These are phyloP conservation scores for Tuta absoluta DNA, from an alignment of 2,888 invertebrate genomes.

Conservation along the genomic window DNA sequence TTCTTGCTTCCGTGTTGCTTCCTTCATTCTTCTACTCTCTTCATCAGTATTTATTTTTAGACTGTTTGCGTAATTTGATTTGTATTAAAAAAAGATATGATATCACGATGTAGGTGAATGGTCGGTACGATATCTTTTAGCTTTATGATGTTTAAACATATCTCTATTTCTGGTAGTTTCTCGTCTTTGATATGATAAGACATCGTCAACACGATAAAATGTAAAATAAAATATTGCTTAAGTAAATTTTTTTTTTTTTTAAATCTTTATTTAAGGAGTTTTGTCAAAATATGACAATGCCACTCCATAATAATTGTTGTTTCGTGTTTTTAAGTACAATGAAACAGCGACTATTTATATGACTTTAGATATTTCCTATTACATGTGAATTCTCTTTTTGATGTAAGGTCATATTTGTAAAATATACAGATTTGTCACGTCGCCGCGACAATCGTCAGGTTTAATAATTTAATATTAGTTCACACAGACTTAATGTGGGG, in stretches of 20 bases:
- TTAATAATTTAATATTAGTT: no score
- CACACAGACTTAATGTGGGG: no score
- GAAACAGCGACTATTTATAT: background rate
- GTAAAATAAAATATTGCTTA: background rate
- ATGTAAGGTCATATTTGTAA: background rate
- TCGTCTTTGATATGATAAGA: background rate
- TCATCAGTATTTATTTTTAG: conserved; percentile 1
- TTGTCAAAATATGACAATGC: no score
- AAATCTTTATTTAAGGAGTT: background rate
- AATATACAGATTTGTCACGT: no score
- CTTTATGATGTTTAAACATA: background rate
- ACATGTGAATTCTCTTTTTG: background rate
- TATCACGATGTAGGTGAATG: conserved; percentile 9
- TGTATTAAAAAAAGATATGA: background rate
- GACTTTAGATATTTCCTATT: background rate
- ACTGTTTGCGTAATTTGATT: background rate
- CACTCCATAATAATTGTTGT: no score
- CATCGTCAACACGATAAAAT: background rate
- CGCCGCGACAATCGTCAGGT: no score
- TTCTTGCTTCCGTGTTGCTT: background rate
- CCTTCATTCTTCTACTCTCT: conserved; percentile 13
- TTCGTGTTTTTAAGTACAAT: no score
- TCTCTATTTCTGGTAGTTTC: conserved; percentile 8
- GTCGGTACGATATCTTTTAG: background rate
- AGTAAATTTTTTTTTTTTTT: background rate